phyloP scores from a whole-genome alignment of 1,140 invertebrate genomes.

The Tyrophagus putrescentiae region DNA sequence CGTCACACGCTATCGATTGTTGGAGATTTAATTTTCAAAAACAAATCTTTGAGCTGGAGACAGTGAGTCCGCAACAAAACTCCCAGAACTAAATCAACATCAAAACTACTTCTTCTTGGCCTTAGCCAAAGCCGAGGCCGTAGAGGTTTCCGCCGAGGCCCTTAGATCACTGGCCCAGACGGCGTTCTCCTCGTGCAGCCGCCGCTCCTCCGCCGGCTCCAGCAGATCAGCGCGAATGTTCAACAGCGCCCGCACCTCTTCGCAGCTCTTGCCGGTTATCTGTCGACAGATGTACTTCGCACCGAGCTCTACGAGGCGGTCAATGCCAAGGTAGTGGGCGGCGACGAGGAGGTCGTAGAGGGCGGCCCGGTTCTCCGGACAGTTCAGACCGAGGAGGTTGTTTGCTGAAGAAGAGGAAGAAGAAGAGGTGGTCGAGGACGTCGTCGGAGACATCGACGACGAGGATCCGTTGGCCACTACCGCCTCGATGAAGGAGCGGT shows the following conservation, averaged over 20 bases:
- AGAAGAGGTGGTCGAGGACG: neutral
- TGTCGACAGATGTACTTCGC: conserved; percentile 4
- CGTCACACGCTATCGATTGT: too few relatives aligned
- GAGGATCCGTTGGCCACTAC: neutral
- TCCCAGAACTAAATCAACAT: too few relatives aligned
- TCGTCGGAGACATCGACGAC: neutral
- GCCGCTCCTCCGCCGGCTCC: neutral
- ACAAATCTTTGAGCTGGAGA: too few relatives aligned
- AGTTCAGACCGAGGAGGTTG: neutral
- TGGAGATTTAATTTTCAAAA: too few relatives aligned
- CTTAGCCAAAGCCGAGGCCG: too few relatives aligned
- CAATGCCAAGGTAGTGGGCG: conserved; percentile 5
- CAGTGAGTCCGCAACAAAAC: too few relatives aligned
- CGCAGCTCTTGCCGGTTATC: conserved; percentile 1
- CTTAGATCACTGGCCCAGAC: too few relatives aligned
- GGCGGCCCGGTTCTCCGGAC: neutral
- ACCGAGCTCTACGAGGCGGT: conserved; percentile 9
- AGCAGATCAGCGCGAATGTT: conserved; percentile 4
- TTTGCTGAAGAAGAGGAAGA: neutral
- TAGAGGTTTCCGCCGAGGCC: too few relatives aligned
- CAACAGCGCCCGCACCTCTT: conserved; percentile 8
- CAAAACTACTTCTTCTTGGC: too few relatives aligned
- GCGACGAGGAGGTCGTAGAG: conserved; percentile 16
- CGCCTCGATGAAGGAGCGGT: neutral
- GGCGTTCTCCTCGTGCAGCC: too few relatives aligned